phyloP scores from a whole-genome alignment of 2,797 vertebrate species.

The Xenopus petersii region DNA sequence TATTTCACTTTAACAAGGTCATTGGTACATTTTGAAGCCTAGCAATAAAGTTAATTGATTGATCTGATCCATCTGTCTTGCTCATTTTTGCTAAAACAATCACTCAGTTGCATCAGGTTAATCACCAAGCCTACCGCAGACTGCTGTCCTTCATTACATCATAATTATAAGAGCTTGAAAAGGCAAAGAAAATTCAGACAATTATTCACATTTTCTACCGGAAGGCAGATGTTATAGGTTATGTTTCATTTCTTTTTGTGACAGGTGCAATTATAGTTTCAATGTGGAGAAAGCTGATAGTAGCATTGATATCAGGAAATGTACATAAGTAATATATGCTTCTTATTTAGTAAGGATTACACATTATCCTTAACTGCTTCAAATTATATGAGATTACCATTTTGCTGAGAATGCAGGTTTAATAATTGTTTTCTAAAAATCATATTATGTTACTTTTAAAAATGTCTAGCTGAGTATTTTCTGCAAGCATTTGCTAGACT shows the following conservation, averaged over 20 bases:
- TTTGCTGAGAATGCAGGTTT: too few species aligned
- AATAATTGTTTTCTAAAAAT: too few species aligned
- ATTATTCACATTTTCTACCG: slow-evolving; percentile 64
- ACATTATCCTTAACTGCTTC: slow-evolving; percentile 38
- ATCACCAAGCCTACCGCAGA: slow-evolving; percentile 83
- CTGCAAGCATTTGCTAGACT: too few species aligned
- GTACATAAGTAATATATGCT: slow-evolving; percentile 36
- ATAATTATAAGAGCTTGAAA: slow-evolving; percentile 81
- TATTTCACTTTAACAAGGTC: slow-evolving; percentile 81
- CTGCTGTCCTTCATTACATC: slow-evolving; percentile 86
- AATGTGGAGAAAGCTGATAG: slow-evolving; percentile 66
- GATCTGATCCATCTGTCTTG: slow-evolving; percentile 78
- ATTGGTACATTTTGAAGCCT: slow-evolving; percentile 77
- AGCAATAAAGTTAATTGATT: slow-evolving; percentile 77
- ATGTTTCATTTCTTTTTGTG: slow-evolving; percentile 83
- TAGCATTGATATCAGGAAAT: slow-evolving; percentile 62
- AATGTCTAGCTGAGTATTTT: too few species aligned
- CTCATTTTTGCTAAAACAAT: slow-evolving; percentile 82
- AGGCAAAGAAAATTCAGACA: slow-evolving; percentile 71
- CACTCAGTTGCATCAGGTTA: slow-evolving; percentile 87
- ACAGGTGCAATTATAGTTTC: slow-evolving; percentile 76
- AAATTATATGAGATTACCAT: too few species aligned
- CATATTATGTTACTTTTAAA: too few species aligned
- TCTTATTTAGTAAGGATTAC: slow-evolving; percentile 51
- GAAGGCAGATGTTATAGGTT: slow-evolving; percentile 79